These are phyloP conservation scores for Procambarus virginalis DNA, from an alignment of 1,140 invertebrate species.

Conservation along the genomic window DNA sequence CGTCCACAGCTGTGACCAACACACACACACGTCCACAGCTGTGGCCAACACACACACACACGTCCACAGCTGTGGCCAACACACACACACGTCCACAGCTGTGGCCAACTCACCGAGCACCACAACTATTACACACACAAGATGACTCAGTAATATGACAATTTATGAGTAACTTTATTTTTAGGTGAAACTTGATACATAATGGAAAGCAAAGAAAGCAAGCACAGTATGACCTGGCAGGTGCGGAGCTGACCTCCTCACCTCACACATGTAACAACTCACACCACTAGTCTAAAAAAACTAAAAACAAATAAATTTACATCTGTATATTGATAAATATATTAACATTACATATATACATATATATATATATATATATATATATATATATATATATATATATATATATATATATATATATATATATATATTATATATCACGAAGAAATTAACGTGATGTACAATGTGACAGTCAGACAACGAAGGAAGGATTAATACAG, in stretches of 20 bases:
- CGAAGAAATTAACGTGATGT: too few species aligned
- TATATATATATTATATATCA: too few species aligned
- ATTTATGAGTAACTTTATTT: slow-evolving; percentile 53
- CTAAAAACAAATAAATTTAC: neutral
- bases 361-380: slow-evolving; percentile 12
- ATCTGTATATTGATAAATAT: slow-evolving; percentile 13
- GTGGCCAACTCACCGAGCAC: too few species aligned
- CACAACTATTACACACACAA: neutral
- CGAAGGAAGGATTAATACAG: too few species aligned
- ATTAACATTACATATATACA: slow-evolving; percentile 16
- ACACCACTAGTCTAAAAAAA: neutral
- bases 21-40: too few species aligned
- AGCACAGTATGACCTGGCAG: slow-evolving; percentile 38
- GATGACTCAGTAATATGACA: neutral
- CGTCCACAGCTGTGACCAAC: too few species aligned
- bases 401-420: slow-evolving; percentile 4
- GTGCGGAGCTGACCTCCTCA: slow-evolving; percentile 39
- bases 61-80: neutral
- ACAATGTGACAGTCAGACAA: too few species aligned
- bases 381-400: neutral
- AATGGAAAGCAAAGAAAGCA: slow-evolving; percentile 58
- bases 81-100: neutral
- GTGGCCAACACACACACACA: too few species aligned
- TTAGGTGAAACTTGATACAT: slow-evolving; percentile 62
- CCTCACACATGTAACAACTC: slow-evolving; percentile 6